Conservation (phyloP, 1,140 invertebrate species). For the Acromyrmex echinatior region DNA sequence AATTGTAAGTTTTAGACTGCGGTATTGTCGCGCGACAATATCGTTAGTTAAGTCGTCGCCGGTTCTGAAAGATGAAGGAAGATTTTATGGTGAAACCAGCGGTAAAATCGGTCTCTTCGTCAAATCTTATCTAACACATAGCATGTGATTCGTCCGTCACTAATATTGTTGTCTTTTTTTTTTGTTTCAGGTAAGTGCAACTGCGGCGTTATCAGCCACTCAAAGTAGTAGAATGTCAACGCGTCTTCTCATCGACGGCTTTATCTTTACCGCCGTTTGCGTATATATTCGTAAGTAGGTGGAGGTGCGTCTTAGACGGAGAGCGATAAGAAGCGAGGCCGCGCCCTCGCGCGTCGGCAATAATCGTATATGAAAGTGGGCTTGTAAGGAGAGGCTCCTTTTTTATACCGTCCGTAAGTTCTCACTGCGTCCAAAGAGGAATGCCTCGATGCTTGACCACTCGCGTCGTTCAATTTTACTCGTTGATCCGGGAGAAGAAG, state of each 20-base stretch:
- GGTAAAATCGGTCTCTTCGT: constrained; percentile 9
- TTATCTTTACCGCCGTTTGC: constrained; percentile 62
- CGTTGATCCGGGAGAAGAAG: not conserved
- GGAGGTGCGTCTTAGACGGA: constrained; percentile 59
- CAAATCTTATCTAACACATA: constrained; percentile 2
- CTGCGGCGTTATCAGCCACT: constrained; percentile 53
- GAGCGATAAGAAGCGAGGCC: constrained; percentile 30
- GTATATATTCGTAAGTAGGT: constrained; percentile 68
- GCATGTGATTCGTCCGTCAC: constrained; percentile 39
- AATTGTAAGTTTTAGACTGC: not conserved
- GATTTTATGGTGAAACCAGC: constrained; percentile 8
- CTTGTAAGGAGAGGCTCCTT: constrained; percentile 56
- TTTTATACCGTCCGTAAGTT: constrained; percentile 70
- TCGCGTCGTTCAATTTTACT: constrained; percentile 7
- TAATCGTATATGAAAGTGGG: constrained; percentile 63
- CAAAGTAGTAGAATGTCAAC: constrained; percentile 60
- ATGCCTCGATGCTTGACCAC: constrained; percentile 14
- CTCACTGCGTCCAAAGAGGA: constrained; percentile 48
- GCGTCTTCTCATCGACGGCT: constrained; percentile 58
- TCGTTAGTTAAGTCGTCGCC: constrained; percentile 42
- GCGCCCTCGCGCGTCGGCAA: constrained; percentile 49
- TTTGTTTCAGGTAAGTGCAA: constrained; percentile 81
- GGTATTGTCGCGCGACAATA: constrained; percentile 28
- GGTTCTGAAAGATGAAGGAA: not conserved
- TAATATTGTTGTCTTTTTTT: constrained; percentile 68